These are phyloP conservation scores for Zosterops borbonicus DNA, from an alignment of 2,113 vertebrate genomes.

Conservation along the genomic window DNA sequence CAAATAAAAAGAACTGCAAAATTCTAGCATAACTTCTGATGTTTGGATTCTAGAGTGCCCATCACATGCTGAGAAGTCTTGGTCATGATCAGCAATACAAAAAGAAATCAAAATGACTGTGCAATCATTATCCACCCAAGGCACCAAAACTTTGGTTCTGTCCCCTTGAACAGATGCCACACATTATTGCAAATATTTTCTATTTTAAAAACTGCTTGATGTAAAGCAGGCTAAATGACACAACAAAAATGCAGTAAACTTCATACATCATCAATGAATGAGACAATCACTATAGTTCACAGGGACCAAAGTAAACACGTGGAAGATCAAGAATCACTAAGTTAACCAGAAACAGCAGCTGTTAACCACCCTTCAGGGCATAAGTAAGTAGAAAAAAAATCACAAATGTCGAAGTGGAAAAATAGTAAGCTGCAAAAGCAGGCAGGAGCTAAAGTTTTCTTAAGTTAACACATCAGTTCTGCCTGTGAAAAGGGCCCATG, in stretches of 20 bases:
- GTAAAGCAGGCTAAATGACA: background rate
- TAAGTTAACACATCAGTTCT: background rate
- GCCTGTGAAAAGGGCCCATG: background rate
- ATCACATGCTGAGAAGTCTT: background rate
- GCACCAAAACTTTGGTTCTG: background rate
- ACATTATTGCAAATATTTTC: background rate
- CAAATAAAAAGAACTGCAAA: background rate
- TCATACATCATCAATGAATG: background rate
- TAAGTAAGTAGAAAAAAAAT: background rate
- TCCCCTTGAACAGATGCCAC: background rate
- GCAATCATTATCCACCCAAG: background rate
- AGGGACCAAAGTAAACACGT: background rate
- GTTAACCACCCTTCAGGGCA: background rate
- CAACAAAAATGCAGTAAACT: background rate
- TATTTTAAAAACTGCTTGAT: background rate
- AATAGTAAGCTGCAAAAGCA: background rate
- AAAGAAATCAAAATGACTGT: background rate
- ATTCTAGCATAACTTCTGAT: background rate
- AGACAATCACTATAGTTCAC: background rate
- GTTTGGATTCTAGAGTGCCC: background rate
- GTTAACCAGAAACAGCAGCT: background rate
- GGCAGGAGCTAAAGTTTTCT: background rate
- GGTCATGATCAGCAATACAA: background rate
- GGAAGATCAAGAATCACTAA: background rate
- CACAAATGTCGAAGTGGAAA: background rate